Percentiles rank a stretch among this genome's conserved stretches.
Evolutionary conservation across 2,113 vertebrate genomes (phyloP).

Genomic region (Jacana jacana): DNA sequence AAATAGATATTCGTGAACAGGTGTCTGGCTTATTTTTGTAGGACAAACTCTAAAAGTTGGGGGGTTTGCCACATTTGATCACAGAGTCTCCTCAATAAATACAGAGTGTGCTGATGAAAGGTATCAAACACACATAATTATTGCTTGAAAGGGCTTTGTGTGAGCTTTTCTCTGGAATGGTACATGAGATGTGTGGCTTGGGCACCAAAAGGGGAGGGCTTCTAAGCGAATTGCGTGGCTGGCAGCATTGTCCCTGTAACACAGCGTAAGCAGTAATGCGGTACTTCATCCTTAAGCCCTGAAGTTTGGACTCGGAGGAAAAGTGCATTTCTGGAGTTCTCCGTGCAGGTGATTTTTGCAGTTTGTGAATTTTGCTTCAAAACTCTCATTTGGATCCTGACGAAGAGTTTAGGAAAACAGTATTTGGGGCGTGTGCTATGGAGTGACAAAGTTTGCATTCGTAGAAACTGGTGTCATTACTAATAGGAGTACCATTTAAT

Average conservation of each 20-base stretch:
- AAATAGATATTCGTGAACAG: rapidly evolving
- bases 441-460: not conserved
- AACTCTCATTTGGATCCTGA: not conserved
- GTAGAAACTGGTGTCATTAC: not conserved
- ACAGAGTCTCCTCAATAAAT: too few relatives aligned
- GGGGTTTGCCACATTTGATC: rapidly evolving
- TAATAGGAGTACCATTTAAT: not conserved
- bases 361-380: not conserved
- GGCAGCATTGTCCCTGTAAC: not conserved
- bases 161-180: not conserved
- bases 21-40: not conserved
- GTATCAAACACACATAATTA: rapidly evolving
- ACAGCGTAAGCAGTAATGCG: not conserved
- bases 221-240: not conserved
- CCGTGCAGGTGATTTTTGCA: too few relatives aligned
- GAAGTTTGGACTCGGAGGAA: not conserved
- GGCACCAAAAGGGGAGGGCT: not conserved
- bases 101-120: not conserved
- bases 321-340: not conserved
- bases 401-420: not conserved
- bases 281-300: not conserved
- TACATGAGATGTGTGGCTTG: not conserved
- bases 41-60: not conserved
- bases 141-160: not conserved
- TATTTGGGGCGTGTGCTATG: not conserved